These are phyloP conservation scores for Gavia stellata DNA, from an alignment of 2,113 vertebrate species.

Conservation along the genomic window DNA sequence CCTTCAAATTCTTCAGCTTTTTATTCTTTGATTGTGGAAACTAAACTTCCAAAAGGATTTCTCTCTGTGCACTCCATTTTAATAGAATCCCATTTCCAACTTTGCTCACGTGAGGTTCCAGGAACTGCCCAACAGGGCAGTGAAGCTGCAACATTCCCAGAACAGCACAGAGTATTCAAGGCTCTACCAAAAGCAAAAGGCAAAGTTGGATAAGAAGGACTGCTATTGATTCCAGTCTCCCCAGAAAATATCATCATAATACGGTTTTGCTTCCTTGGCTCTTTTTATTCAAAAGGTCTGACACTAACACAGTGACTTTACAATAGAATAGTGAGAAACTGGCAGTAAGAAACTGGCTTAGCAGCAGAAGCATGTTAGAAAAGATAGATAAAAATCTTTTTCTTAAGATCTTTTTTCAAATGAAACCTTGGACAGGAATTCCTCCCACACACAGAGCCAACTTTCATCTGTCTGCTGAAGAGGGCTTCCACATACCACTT, in stretches of 20 bases:
- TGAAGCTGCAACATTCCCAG: neutral
- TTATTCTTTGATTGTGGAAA: neutral
- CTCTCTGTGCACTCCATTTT: neutral
- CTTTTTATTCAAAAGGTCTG: neutral
- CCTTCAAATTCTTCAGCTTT: neutral
- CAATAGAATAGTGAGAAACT: neutral
- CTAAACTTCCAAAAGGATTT: neutral
- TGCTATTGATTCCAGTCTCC: neutral
- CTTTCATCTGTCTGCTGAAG: neutral
- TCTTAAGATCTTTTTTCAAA: neutral
- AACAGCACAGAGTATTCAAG: neutral
- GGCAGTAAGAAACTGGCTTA: neutral
- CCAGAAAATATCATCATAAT: neutral
- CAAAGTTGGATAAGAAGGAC: neutral
- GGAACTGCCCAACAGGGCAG: fast-evolving
- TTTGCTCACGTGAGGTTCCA: neutral
- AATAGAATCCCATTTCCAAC: neutral
- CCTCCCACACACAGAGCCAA: neutral
- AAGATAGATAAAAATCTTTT: neutral
- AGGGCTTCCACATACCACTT: neutral
- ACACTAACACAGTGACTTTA: neutral
- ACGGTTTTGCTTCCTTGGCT: neutral
- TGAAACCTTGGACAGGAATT: neutral
- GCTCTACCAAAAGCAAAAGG: neutral
- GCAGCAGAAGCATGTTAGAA: neutral